Base-by-base conservation (phyloP, 1,140 invertebrate genomes). In the Brachionus koreanus region DNA sequence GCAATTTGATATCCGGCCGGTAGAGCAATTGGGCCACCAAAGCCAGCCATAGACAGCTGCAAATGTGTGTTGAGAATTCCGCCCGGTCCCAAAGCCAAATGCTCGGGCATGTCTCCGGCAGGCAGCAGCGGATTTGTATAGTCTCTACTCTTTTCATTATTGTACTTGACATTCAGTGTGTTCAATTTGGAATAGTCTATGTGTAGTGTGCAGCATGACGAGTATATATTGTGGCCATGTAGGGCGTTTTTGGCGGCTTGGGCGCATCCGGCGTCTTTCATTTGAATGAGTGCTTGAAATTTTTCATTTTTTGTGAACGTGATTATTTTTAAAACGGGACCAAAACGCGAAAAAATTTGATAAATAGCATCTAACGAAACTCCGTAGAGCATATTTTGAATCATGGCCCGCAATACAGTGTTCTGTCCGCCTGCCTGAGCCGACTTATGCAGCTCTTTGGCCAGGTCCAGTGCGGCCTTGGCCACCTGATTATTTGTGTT, bases 131-230 rank as follows among this genome's bases (percentile, higher is more conserved):
- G 96, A 89, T 99, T 98, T 83, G 97, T 99, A 90, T 97, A 99
- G 89, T 99, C 97, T 65, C 97, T 91, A 74, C 94, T 97, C 89
- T 99, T 99, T 90, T 99, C 97, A 89, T 99, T 99, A 91, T 99
- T 99, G 90, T 97, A 99, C 88, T 98, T 98, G 42, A 99, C 96
- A 89, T 98, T 98, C 83, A 99, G 90, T 83, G 94, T 95, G 83
- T 93, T 93, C 91, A 98, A 92, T 89, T 97, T 98, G 84, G 94
- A 96, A 90, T 96, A 98, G 88, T 98, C 96, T 86, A 98, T 97
- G 87, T 95, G 93, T 84, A 98, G 90, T 12, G 95, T 97, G 90
- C 95, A 97, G 90, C 95, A 96, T 63, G 94, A 94, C 88, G 95
- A 97, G 92, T 97, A 98, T 85, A 98, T 95, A 87, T 97, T 97